phyloP scores from a whole-genome alignment of 2,888 invertebrate species.

The Epiperipatus broadwayi region DNA sequence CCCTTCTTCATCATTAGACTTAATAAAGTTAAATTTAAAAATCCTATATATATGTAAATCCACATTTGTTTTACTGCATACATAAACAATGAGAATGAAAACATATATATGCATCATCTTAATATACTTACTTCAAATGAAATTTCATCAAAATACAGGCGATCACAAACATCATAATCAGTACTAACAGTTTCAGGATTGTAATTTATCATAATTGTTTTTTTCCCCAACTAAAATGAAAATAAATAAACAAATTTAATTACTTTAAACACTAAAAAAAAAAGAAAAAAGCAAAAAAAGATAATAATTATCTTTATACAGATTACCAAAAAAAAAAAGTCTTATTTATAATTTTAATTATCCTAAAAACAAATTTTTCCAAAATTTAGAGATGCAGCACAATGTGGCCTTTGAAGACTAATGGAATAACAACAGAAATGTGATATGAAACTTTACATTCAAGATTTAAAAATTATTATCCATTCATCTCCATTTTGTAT shows the following conservation, averaged over 20 bases:
- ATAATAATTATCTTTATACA: constrained; percentile 4
- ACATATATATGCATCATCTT: constrained; percentile 10
- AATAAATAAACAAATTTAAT: constrained; percentile 1
- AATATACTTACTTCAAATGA: constrained; percentile 60
- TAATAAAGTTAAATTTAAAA: background rate
- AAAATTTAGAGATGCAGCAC: too few species aligned
- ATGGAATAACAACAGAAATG: too few species aligned
- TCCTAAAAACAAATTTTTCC: too few species aligned
- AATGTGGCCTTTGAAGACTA: too few species aligned
- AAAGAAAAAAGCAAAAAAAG: background rate
- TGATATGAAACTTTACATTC: too few species aligned
- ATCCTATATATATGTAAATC: background rate
- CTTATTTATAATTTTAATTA: too few species aligned
- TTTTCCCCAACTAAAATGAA: constrained; percentile 41
- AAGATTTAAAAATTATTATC: too few species aligned
- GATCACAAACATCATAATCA: constrained; percentile 97
- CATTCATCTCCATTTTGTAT: too few species aligned
- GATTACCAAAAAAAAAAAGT: background rate
- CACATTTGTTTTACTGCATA: background rate
- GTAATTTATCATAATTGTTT: constrained; percentile 95
- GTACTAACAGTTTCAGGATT: constrained; percentile 99
- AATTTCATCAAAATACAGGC: constrained; percentile 97
- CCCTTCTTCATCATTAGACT: too few species aligned
- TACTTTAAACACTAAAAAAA: background rate
- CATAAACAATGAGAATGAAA: background rate